Evolutionary conservation across 1,140 invertebrate genomes (phyloP), one percentile per base, ranked within the genome.

Genomic region (Nebria ingens): DNA sequence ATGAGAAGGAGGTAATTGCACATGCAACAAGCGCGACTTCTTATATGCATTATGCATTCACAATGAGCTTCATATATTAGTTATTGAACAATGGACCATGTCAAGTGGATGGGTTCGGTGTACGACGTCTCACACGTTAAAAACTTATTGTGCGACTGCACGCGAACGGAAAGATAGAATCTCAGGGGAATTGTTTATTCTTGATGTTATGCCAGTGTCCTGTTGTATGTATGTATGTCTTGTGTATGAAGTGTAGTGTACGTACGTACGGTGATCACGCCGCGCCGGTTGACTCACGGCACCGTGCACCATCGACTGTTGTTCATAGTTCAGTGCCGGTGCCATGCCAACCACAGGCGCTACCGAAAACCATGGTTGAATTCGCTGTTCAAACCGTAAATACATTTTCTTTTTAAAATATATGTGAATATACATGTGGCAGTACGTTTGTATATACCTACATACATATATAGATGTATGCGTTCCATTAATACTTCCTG

Each of bases 111-210:
- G 17, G 15, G 15, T 17, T 45, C 4, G 6, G 40, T 17, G 40
- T 11, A 17, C 17, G 15, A 45, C n/a, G 40, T 17, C 40, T 12
- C 40, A 17, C 15, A 45, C 17, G 17, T 17, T 4, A 6, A 45
- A 6, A 45, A 45, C 25, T 34, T n/a, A 34, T 56, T 62, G 62
- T 56, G 21, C 55, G 56, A 59, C 56, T 62, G 54, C 51, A 38
- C 52, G 51, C 60, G 59, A 55, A 58, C 56, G 25, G 56, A 62
- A 62, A 62, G 61, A 59, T 61, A 59, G 51, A 54, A 64, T 64
- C 61, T 57, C 38, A 56, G 50, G 56, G 57, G 56, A 60, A 64
- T 62, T 61, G 59, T 64, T 64, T 62, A 58, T 57, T 59, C 61
- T 63, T 64, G 61, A 52, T 38, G 51, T 51, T 61, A 60, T 59